Conservation (phyloP, 2,888 invertebrate species). For the Mimachlamys varia region DNA sequence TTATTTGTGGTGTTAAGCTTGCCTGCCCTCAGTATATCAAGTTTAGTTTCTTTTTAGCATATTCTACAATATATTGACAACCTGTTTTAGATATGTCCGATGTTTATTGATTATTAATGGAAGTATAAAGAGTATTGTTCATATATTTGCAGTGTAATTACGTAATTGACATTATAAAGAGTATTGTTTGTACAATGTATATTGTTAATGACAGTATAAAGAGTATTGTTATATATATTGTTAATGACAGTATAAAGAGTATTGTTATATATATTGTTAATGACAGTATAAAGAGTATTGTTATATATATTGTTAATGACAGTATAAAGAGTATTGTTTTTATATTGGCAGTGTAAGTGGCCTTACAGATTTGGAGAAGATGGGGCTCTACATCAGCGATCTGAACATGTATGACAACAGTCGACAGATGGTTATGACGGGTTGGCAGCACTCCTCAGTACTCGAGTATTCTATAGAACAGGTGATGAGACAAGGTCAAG, state of each 20-base stretch:
- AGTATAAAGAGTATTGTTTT: no score
- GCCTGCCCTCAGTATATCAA: no score
- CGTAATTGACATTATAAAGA: no score
- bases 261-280: conserved; percentile 54
- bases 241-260: conserved; percentile 59
- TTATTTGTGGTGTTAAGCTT: no score
- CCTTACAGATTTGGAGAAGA: conserved; percentile 90
- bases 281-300: conserved; percentile 48
- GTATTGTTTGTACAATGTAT: conserved; percentile 28
- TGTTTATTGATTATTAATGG: no score
- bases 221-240: conserved; percentile 28
- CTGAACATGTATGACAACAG: conserved; percentile 99
- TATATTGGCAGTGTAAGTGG: conserved; percentile 81
- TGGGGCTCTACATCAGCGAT: conserved; percentile 94
- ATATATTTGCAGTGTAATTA: conserved; percentile 62
- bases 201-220: no score
- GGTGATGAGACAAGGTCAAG: conserved; percentile 66
- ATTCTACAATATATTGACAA: no score
- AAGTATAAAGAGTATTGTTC: no score
- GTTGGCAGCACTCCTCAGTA: conserved; percentile 81
- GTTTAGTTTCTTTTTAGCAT: no score
- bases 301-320: no score
- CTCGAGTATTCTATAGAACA: conserved; percentile 78
- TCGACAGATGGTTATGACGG: conserved; percentile 96
- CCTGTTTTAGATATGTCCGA: no score